Conservation (phyloP, 1,140 invertebrate genomes). For the Phocides pigmalion region DNA sequence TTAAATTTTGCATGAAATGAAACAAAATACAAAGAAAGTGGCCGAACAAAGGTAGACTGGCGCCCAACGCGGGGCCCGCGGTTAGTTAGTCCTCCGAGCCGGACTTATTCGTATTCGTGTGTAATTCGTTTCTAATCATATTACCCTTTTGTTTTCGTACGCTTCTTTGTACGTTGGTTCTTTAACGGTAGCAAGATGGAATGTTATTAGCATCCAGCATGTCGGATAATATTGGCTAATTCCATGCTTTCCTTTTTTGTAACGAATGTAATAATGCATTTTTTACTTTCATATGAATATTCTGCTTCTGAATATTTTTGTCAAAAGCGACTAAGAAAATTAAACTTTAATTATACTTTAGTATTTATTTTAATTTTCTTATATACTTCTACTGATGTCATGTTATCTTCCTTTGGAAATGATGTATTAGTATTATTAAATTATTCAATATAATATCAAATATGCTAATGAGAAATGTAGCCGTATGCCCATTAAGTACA, state of each 20-base stretch:
- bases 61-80: constrained; percentile 60
- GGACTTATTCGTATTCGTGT: constrained; percentile 55
- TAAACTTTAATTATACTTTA: not conserved
- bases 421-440: too few species aligned
- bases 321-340: not conserved
- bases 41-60: constrained; percentile 72
- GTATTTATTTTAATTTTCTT: not conserved
- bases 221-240: constrained; percentile 30
- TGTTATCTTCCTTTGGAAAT: too few species aligned
- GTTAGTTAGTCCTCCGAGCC: constrained; percentile 62
- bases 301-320: not conserved
- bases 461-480: not conserved
- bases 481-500: constrained; percentile 1
- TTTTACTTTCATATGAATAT: not conserved
- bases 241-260: not conserved
- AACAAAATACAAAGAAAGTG: constrained; percentile 82
- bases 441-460: not conserved
- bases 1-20: constrained; percentile 83
- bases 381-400: not conserved
- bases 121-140: constrained; percentile 80
- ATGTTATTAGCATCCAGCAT: constrained; percentile 48
- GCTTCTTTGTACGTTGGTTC: constrained; percentile 46
- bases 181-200: constrained; percentile 49
- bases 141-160: constrained; percentile 69
- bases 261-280: not conserved